Conservation (phyloP, 2,797 vertebrate species). For the Halcyon smyrnensis region DNA sequence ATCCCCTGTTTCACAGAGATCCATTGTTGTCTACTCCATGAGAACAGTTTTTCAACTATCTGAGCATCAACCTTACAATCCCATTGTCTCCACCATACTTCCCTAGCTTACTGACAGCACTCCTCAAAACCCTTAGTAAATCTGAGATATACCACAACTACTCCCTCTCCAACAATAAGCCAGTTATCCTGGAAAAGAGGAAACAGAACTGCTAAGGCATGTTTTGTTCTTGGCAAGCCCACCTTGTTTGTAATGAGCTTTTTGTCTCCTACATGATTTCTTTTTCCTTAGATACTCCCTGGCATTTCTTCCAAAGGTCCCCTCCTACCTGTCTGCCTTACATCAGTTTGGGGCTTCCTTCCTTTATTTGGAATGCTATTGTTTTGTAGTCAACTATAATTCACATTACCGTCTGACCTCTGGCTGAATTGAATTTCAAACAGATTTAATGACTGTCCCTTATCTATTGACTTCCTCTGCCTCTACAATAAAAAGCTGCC, state of each 20-base stretch:
- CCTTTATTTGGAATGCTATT: constrained; percentile 40
- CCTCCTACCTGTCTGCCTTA: background rate
- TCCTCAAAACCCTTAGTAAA: background rate
- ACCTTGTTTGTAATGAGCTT: constrained; percentile 1
- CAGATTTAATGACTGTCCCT: background rate
- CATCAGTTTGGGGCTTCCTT: background rate
- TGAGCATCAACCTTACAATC: background rate
- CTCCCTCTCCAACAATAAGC: background rate
- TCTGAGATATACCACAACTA: background rate
- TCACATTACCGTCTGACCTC: background rate
- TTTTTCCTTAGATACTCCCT: constrained; percentile 11
- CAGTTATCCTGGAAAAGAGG: constrained; percentile 2
- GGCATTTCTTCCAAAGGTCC: background rate
- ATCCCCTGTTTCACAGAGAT: background rate
- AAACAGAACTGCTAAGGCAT: background rate
- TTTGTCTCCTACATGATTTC: background rate
- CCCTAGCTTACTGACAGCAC: background rate
- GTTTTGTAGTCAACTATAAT: constrained; percentile 5
- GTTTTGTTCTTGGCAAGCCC: constrained; percentile 9
- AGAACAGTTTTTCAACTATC: background rate
- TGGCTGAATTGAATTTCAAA: constrained; percentile 22
- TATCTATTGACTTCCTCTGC: constrained; percentile 30
- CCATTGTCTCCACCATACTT: background rate
- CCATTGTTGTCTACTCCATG: background rate
- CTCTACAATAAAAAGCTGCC: background rate